Conservation (phyloP, 2,797 vertebrate genomes). For the Takifugu ocellatus region DNA sequence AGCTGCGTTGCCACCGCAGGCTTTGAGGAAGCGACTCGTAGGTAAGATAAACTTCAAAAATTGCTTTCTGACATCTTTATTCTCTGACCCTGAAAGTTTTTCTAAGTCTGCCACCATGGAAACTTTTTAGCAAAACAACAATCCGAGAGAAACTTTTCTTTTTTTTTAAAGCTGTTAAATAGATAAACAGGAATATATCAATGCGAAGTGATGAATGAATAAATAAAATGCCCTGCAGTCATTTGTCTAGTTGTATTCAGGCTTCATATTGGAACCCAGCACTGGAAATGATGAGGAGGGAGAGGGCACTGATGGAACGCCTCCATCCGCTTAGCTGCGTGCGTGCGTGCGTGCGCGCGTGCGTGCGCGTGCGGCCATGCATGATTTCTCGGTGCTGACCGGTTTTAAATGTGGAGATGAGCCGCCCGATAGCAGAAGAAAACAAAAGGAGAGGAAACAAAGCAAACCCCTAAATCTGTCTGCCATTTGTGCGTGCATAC, state of each 20-base stretch:
- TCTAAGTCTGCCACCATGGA: slow-evolving; percentile 37
- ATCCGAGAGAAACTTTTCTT: slow-evolving; percentile 27
- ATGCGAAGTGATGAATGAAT: slow-evolving; percentile 74
- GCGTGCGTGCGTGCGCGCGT: not conserved
- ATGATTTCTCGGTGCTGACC: slow-evolving; percentile 31
- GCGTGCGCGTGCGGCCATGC: not conserved
- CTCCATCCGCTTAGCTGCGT: slow-evolving; percentile 20
- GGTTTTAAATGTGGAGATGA: slow-evolving; percentile 54
- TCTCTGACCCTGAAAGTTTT: slow-evolving; percentile 60
- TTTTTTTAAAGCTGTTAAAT: slow-evolving; percentile 65
- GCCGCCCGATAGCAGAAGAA: slow-evolving; percentile 56
- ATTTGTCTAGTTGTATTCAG: slow-evolving; percentile 70
- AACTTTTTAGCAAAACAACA: slow-evolving; percentile 63
- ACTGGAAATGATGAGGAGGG: slow-evolving; percentile 65
- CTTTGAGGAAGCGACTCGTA: slow-evolving; percentile 41
- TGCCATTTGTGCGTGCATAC: slow-evolving; percentile 74
- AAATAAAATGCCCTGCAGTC: slow-evolving; percentile 76
- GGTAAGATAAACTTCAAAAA: slow-evolving; percentile 39
- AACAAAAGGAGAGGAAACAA: slow-evolving; percentile 63
- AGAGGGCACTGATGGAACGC: slow-evolving; percentile 40
- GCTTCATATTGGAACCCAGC: slow-evolving; percentile 54
- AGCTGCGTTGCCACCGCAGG: slow-evolving; percentile 39
- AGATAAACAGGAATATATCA: slow-evolving; percentile 77
- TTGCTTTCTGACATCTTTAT: slow-evolving; percentile 39
- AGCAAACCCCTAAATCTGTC: slow-evolving; percentile 77